These are phyloP conservation scores for Lophotis ruficrista DNA, from an alignment of 2,113 vertebrate genomes.

Conservation along the genomic window DNA sequence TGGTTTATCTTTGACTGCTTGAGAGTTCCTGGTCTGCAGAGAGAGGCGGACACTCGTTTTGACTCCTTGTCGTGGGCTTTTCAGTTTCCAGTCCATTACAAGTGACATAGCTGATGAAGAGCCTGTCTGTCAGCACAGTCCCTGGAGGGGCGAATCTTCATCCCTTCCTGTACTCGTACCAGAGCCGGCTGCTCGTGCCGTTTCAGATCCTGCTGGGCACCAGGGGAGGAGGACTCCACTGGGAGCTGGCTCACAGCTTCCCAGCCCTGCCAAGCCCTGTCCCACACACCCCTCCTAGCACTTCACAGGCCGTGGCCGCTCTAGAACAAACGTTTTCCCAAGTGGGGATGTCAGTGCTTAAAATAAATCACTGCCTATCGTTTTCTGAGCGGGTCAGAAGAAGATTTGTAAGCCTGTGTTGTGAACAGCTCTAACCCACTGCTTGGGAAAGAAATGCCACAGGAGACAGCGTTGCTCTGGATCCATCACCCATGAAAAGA, in stretches of 20 bases:
- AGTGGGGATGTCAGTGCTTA: neutral
- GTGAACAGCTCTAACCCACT: neutral
- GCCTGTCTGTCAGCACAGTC: constrained; percentile 64
- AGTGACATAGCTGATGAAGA: constrained; percentile 74
- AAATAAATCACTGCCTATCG: neutral
- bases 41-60: constrained; percentile 56
- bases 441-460: neutral
- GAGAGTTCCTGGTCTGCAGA: neutral
- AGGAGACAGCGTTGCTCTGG: neutral
- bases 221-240: neutral
- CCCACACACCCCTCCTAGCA: neutral
- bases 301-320: neutral
- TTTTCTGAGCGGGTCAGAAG: neutral
- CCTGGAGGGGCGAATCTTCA: neutral
- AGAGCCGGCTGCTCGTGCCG: neutral
- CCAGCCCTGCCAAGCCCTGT: neutral
- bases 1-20: constrained; percentile 9
- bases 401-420: neutral
- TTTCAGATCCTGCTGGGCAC: neutral
- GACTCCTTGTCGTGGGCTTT: constrained; percentile 70
- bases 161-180: neutral
- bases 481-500: neutral
- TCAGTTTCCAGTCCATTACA: constrained; percentile 87
- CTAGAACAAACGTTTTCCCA: neutral
- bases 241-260: neutral